A percentile compares a stretch with the other conserved stretches of the same genome.
Evolutionary conservation across 2,888 invertebrate species (phyloP).

Genomic region (Caenorhabditis doughertyi): DNA sequence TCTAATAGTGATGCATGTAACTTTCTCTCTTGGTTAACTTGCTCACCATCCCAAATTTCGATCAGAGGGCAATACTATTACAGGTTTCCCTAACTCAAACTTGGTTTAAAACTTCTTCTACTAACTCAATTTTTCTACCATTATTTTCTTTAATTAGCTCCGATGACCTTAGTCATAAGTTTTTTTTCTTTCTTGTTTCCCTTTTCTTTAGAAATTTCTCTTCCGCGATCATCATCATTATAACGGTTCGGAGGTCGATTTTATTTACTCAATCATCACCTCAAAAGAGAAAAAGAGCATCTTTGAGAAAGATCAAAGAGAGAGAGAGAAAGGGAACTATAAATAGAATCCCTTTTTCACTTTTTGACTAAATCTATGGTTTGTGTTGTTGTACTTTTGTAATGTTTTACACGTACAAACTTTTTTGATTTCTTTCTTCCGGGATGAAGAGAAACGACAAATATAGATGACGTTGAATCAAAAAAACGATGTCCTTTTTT

Average conservation of each 20-base stretch:
- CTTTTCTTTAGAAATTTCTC: slow-evolving; percentile 1
- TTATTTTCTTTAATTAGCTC: background rate
- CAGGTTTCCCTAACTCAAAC: no score
- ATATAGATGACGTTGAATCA: slow-evolving; percentile 15
- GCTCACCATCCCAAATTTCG: no score
- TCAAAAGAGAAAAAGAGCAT: slow-evolving; percentile 11
- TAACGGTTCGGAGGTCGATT: slow-evolving; percentile 36
- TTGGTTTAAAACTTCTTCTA: no score
- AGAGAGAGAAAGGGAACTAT: no score
- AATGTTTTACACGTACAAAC: slow-evolving; percentile 9
- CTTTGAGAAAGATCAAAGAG: slow-evolving; percentile 26
- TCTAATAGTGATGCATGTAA: no score
- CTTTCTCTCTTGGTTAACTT: no score
- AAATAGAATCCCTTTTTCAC: slow-evolving; percentile 4
- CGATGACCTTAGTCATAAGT: background rate
- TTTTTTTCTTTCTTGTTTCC: background rate
- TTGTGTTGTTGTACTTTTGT: slow-evolving; percentile 33
- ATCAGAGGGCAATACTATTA: background rate
- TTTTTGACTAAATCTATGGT: slow-evolving; percentile 17
- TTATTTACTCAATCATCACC: slow-evolving; percentile 33
- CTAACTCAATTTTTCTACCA: no score
- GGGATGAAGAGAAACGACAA: slow-evolving; percentile 13
- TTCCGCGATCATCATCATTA: slow-evolving; percentile 21
- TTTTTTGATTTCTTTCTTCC: slow-evolving; percentile 5
- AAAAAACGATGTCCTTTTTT: background rate